These are phyloP conservation scores for Melanerpes aurifrons DNA, from an alignment of 2,113 vertebrate species.

Conservation along the genomic window DNA sequence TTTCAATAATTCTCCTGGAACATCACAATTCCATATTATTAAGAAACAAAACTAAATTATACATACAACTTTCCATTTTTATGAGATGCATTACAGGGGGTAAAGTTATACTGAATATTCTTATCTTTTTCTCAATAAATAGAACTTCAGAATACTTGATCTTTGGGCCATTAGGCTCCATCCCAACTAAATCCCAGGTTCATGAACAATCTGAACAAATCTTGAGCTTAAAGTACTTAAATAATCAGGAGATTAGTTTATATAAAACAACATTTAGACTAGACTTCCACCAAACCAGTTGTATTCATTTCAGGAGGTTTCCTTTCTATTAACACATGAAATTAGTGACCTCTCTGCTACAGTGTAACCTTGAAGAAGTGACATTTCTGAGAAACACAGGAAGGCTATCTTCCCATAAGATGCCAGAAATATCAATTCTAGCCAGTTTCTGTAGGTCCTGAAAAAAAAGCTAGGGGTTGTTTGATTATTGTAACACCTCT, in stretches of 20 bases:
- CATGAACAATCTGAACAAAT: not conserved
- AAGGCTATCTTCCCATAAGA: not conserved
- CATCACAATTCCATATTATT: not conserved
- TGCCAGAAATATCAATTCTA: not conserved
- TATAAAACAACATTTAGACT: not conserved
- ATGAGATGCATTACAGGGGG: not conserved
- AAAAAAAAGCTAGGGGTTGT: not conserved
- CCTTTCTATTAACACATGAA: not conserved
- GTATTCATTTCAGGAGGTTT: not conserved
- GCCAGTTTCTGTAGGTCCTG: not conserved
- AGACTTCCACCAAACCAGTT: not conserved
- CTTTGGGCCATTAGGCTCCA: not conserved
- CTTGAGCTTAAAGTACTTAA: not conserved
- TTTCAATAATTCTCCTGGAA: not conserved
- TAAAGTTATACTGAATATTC: not conserved
- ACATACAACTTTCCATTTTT: not conserved
- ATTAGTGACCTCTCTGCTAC: not conserved
- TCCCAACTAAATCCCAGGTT: not conserved
- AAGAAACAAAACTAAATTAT: not conserved
- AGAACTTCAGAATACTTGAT: not conserved
- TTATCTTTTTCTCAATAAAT: not conserved
- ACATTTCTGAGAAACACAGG: not conserved
- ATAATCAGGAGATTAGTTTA: not conserved
- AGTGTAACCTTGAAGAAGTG: not conserved
- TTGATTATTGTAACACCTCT: not conserved